Evolutionary conservation across 2,888 invertebrate species (phyloP), one percentile per base, ranked within the genome.

Genomic region (Exephanes ischioxanthus): DNA sequence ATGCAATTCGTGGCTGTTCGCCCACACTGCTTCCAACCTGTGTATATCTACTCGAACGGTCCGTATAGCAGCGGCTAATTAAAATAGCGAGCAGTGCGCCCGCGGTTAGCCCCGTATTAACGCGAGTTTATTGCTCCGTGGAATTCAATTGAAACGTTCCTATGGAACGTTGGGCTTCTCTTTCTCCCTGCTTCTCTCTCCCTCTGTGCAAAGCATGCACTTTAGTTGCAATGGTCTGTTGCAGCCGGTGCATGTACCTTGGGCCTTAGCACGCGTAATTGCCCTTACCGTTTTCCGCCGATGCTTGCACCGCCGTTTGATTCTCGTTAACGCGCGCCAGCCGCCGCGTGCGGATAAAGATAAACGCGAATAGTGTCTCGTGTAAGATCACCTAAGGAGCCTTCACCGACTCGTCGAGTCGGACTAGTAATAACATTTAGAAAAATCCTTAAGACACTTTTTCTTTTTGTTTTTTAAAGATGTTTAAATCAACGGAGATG

Each of bases 141-240:
- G 91, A 91, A 93, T 92, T 91, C 90, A 91, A 88, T 91, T 90
- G 92, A 92, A 92, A 91, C 90, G 89, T 89, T 88, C 86, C 80
- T 85, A 85, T 79, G 87, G 45, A 80, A 84, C 82, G 77, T 80
- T 85, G 84, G 75, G 84, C 82, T n/a, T 77, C 73, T 73, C 58
- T 73, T 58, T 58, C 53, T 51, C 14, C 19, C 61, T 3, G 3
- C 11, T 55, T 58, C 53, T 51, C 14, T 37, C 37, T 3, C 11
- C 11, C 33, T 53, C n/a, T 37, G 73, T 48, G 58, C 26, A 61
- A 16, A 33, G 55, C 51, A 19, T n/a, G 71, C 58, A 73, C 75
- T 75, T 45, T 16, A 30, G 45, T 48, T 75, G 48, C 78, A 75
- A 72, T 80, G 82, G 87, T 89, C 89, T 90, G 86, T 78, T 85